Base-by-base conservation (phyloP, 2,113 vertebrate species). In the Chamaea fasciata region DNA sequence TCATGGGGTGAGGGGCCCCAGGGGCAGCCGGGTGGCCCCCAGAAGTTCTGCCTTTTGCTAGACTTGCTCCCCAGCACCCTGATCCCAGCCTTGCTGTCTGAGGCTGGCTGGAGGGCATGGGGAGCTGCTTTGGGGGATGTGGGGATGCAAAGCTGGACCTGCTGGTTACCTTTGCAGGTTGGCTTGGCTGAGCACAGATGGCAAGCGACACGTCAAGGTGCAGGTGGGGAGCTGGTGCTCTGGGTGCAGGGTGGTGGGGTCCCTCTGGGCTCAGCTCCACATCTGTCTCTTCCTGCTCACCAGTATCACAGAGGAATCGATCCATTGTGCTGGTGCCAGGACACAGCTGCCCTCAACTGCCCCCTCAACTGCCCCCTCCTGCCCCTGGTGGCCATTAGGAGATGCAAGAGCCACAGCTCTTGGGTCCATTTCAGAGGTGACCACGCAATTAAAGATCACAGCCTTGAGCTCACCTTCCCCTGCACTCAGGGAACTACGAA, bases 151-250 rank as follows among this genome's bases (percentile, higher is more conserved):
- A 33, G 41, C 63, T 21, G 46, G 67, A 50, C 21, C 17, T 0
- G 0, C 50, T 15, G 21, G 5, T 42, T 16, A 39, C 21, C 2
- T 57, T 27, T 3, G 2, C 5, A 4, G 41, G 17, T 41, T 35
- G 22, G 35, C 9, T 60, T 6, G 1, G 11, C 19, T 59, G 20
- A 76, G 52, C 33, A 33, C 24, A 41, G 18, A 33, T 13, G 39
- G 3, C 21, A 20, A 30, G 6, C 39, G 11, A 41, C 70, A 67
- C 9, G 7, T 56, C 35, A n/a, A 19, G 24, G 64, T 22, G 33
- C 47, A 21, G 26, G 39, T 47, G 12, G 18, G 30, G 52, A 63
- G 33, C 35, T 39, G 41, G 63, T 73, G 31, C 64, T 35, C 2
- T 28, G 6, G 1, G 26, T 12, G 20, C 15, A 31, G 44, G 13